Evolutionary conservation across 2,113 vertebrate genomes (phyloP), one percentile per base, ranked within the genome.

Genomic region (Plotosus lineatus): DNA sequence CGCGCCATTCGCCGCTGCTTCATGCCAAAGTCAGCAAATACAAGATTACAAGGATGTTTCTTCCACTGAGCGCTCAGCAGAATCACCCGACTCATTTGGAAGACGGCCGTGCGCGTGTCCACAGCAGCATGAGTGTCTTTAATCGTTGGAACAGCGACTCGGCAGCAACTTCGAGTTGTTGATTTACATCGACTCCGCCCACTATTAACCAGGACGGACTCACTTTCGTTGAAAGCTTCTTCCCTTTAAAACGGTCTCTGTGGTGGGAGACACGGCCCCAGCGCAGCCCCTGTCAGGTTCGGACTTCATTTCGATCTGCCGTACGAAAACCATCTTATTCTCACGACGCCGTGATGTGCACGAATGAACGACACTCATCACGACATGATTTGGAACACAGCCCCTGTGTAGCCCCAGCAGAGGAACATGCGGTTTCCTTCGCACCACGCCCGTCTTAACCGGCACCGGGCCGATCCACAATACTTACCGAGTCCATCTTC

Each of bases 401-500:
- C 75, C 75, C 28, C 3, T 21, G 28, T 78, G 75, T 1, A 51
- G 44, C 60, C 15, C 23, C 60, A 50, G 26, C 58, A 23, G 40
- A 21, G 19, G 53, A n/a, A n/a, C 23, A n/a, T 31, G 71, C 61
- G 26, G 63, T 42, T 19, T 58, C 15, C 23, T 55, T 12, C 11
- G 36, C 21, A 33, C 26, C 1, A 42, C 8, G 76, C 28, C 44
- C 46, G 14, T 14, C 28, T 3, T 31, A 10, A 19, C 31, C 33
- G 14, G 48, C 8, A 6, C n/a, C n/a, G n/a, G n/a, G n/a, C n/a
- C n/a, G n/a, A n/a, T n/a, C n/a, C n/a, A n/a, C n/a, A n/a, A n/a
- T n/a, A n/a, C 96, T 96, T 92, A 99, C 98, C 79, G 93, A 89
- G 90, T 99, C 95, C 97, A 99, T 98, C 92, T 98, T 99, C 98